A percentile compares a stretch with the other conserved stretches of the same genome.
Evolutionary conservation across 64 coral and sea anemone species (phyloP).

Genomic region (Astreopora myriophthalma): DNA sequence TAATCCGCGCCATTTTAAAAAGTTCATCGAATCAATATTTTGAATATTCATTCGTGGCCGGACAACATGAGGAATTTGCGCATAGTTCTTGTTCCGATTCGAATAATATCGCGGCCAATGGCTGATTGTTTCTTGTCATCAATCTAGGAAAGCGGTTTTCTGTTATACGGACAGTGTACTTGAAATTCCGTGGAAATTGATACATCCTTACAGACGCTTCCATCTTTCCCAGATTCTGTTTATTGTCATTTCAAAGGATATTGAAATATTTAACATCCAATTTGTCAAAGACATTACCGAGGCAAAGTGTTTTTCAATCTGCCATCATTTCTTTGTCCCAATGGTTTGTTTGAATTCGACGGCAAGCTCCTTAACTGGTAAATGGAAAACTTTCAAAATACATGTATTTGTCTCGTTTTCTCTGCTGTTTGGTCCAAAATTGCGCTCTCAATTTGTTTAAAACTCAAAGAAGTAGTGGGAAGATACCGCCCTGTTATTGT

Average conservation of each 20-base stretch:
- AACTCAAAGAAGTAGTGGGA: too few species aligned
- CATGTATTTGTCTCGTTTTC: too few species aligned
- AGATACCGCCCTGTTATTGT: too few species aligned
- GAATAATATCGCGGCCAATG: neutral
- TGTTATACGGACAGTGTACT: neutral
- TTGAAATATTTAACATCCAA: neutral
- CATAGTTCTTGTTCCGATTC: slow-evolving; percentile 16
- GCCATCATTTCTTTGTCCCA: neutral
- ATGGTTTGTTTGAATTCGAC: too few species aligned
- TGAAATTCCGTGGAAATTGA: neutral
- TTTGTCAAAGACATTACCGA: neutral
- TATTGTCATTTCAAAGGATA: neutral
- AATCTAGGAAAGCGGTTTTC: neutral
- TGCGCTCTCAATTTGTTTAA: too few species aligned
- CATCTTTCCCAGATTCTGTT: neutral
- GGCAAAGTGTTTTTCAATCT: neutral
- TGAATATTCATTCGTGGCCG: too few species aligned
- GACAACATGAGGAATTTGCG: neutral
- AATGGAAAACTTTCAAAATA: too few species aligned
- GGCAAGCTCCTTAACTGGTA: too few species aligned
- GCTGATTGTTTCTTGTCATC: neutral
- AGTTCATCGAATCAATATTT: slow-evolving; percentile 6
- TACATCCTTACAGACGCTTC: neutral
- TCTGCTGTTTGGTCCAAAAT: too few species aligned
- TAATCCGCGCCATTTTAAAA: neutral